Base-by-base conservation (phyloP, 92 coral and sea anemone species). In the Chrysogorgia sp. region DNA sequence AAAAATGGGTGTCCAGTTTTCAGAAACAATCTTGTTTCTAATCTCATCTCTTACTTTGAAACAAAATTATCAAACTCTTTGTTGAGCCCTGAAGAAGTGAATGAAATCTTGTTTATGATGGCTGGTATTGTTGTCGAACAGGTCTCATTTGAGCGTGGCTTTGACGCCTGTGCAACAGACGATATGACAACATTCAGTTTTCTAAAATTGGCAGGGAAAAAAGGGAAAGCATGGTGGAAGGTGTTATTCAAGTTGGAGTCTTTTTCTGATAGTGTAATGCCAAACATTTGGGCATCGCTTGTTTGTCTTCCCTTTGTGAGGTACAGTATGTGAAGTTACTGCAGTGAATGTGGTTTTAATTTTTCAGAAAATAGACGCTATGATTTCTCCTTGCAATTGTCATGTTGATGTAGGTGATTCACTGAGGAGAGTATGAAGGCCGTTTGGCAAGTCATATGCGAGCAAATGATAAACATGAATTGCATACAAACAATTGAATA, bases 251-350 rank as follows among this genome's bases (percentile, higher is more conserved):
- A 72, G 29, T 32, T 92, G 55, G 82, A 33, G 41, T 63, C 76
- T 26, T 55, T 71, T 47, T 56, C 82, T 37, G 64, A 70, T 2
- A 52, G 74, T 75, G 55, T 55, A 28, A 74, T 89, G 15, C 60
- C 82, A 10, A 40, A 80, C 8, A 74, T 63, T 13, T 96, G 99
- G 99, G 94, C 92, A 13, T 63, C 60, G 25, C 88, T 92, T 10
- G 86, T 96, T 7, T 88, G 91, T 31, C 58, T 96, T n/a, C 97
- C 97, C 0, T 89, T 92, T 58, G 80, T 91, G 58, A 87, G 97
- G 98, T 93, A 76, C 69, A 84, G 63, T 26, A 10, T 52, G 17
- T 17, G 6, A 17, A 17, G 21, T 17, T 8, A 8, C 9, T 43
- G 50, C 50, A 43, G 50, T 43, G 50, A 8, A 43, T 43, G 17